A percentile compares a stretch with the other conserved stretches of the same genome.
Conservation (phyloP, 2,797 vertebrate species). For the Rhinichthys osculus region DNA sequence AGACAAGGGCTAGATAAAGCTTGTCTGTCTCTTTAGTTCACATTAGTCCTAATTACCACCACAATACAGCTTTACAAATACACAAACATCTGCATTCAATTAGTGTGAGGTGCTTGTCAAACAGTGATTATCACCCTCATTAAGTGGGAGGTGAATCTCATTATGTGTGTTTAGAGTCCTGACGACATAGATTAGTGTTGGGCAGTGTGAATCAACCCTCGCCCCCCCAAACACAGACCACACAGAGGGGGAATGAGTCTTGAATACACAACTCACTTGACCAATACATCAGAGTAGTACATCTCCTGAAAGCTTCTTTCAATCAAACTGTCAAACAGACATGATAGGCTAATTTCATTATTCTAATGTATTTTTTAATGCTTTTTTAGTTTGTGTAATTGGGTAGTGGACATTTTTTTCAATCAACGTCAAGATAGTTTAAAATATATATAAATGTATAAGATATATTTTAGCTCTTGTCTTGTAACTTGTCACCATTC, state of each 20-base stretch:
- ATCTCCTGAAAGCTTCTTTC: slow-evolving; percentile 5
- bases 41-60: slow-evolving; percentile 43
- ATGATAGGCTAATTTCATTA: slow-evolving; percentile 35
- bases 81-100: slow-evolving; percentile 40
- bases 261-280: slow-evolving; percentile 43
- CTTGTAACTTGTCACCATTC: neutral
- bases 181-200: slow-evolving; percentile 44
- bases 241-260: slow-evolving; percentile 37
- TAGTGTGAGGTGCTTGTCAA: slow-evolving; percentile 22
- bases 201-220: slow-evolving; percentile 7
- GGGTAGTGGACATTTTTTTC: neutral
- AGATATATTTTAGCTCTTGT: neutral
- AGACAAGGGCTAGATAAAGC: slow-evolving; percentile 25
- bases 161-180: slow-evolving; percentile 53
- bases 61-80: slow-evolving; percentile 44
- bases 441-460: neutral
- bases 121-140: slow-evolving; percentile 51
- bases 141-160: slow-evolving; percentile 47
- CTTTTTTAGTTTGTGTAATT: slow-evolving; percentile 5
- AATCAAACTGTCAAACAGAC: neutral
- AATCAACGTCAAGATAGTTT: neutral
- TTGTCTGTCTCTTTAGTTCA: slow-evolving; percentile 27
- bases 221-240: slow-evolving; percentile 38
- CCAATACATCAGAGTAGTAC: neutral
- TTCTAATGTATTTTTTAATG: slow-evolving; percentile 15